phyloP scores from a whole-genome alignment of 2,113 vertebrate genomes.

The Pterocles gutturalis region DNA sequence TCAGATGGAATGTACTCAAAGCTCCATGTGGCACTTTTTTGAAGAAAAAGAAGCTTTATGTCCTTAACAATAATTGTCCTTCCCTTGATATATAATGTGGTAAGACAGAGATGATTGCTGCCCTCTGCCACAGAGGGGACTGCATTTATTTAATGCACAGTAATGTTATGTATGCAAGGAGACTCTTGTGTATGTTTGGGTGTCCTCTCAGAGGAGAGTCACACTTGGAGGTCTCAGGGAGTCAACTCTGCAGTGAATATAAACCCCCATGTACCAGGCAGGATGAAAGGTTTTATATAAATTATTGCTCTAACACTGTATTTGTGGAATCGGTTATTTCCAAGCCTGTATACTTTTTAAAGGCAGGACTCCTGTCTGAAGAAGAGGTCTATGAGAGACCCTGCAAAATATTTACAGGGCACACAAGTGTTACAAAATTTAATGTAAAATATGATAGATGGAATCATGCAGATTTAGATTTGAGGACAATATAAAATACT shows the following conservation, averaged over 20 bases:
- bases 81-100: background rate
- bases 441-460: background rate
- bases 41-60: background rate
- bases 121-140: background rate
- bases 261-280: background rate
- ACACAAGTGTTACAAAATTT: background rate
- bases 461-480: background rate
- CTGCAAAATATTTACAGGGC: background rate
- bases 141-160: constrained; percentile 12
- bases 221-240: background rate
- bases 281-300: constrained; percentile 37
- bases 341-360: background rate
- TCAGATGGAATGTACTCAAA: background rate
- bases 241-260: background rate
- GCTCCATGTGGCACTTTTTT: background rate
- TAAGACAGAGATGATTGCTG: background rate
- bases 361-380: background rate
- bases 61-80: background rate
- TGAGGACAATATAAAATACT: background rate
- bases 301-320: background rate
- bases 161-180: background rate
- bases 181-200: background rate
- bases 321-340: constrained; percentile 10
- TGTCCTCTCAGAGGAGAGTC: background rate
- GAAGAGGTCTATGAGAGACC: background rate